phyloP scores from a whole-genome alignment of 1,140 invertebrate genomes.

The Papilio machaon region DNA sequence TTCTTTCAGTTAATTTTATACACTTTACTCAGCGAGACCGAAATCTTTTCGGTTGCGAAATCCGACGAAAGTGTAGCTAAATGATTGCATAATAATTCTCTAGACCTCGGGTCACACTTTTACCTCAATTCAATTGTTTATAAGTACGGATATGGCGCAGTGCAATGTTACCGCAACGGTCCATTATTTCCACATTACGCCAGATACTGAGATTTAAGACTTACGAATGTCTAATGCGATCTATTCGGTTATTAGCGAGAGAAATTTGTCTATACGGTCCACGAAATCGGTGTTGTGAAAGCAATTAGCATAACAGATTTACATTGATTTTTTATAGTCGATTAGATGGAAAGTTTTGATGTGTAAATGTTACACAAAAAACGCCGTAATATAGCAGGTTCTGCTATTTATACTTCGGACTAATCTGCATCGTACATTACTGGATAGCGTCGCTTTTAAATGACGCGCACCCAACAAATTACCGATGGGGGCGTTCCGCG shows the following conservation, averaged over 20 bases:
- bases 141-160: constrained; percentile 52
- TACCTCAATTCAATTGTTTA: constrained; percentile 51
- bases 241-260: constrained; percentile 19
- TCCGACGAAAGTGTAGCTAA: constrained; percentile 50
- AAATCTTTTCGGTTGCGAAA: constrained; percentile 24
- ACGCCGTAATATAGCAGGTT: constrained; percentile 32
- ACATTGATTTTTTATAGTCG: not conserved
- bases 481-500: not conserved
- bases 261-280: not conserved
- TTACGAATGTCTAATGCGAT: constrained; percentile 5
- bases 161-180: constrained; percentile 40
- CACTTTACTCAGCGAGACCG: not conserved
- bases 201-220: not conserved
- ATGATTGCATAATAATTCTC: constrained; percentile 48
- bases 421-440: constrained; percentile 52
- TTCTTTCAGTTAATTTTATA: not conserved
- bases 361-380: constrained; percentile 8
- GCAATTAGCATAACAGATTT: constrained; percentile 29
- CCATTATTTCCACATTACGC: constrained; percentile 31
- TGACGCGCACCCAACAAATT: constrained; percentile 45
- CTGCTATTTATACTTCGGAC: constrained; percentile 50
- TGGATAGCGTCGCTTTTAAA: constrained; percentile 47
- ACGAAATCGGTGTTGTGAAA: constrained; percentile 5
- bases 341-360: constrained; percentile 22
- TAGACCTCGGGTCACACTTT: constrained; percentile 52